phyloP scores from a whole-genome alignment of 2,113 vertebrate species.

The Ophiodon elongatus region DNA sequence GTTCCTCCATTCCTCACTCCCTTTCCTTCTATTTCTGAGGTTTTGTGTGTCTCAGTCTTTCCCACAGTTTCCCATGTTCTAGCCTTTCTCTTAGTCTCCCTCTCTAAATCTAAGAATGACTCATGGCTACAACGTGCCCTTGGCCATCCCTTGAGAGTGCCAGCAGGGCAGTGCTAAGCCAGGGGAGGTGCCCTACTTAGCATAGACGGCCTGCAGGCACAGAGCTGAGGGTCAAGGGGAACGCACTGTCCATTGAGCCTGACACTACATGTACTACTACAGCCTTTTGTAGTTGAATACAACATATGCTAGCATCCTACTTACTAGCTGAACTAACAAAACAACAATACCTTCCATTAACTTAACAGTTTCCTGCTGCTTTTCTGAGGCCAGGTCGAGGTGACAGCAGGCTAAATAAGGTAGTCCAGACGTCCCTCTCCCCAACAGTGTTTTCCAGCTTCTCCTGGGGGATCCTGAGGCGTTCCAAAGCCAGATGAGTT shows the following conservation, averaged over 20 bases:
- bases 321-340: background rate
- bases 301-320: background rate
- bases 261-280: slow-evolving; percentile 6
- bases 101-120: slow-evolving; percentile 42
- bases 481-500: background rate
- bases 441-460: background rate
- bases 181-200: slow-evolving; percentile 48
- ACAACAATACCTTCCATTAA: background rate
- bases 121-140: slow-evolving; percentile 40
- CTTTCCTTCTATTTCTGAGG: background rate
- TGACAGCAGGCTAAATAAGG: background rate
- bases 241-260: slow-evolving; percentile 19
- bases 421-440: background rate
- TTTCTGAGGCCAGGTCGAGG: background rate
- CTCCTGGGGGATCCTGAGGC: background rate
- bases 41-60: background rate
- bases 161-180: slow-evolving; percentile 25
- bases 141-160: slow-evolving; percentile 31
- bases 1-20: background rate
- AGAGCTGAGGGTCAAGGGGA: slow-evolving; percentile 45
- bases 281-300: background rate
- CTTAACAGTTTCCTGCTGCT: background rate
- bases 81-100: slow-evolving; percentile 17
- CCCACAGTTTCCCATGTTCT: background rate
- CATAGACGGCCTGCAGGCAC: slow-evolving; percentile 29